Percentiles rank a stretch among this genome's conserved stretches.
Conservation (phyloP, 2,797 vertebrate genomes). For the Danio aesculapii region DNA sequence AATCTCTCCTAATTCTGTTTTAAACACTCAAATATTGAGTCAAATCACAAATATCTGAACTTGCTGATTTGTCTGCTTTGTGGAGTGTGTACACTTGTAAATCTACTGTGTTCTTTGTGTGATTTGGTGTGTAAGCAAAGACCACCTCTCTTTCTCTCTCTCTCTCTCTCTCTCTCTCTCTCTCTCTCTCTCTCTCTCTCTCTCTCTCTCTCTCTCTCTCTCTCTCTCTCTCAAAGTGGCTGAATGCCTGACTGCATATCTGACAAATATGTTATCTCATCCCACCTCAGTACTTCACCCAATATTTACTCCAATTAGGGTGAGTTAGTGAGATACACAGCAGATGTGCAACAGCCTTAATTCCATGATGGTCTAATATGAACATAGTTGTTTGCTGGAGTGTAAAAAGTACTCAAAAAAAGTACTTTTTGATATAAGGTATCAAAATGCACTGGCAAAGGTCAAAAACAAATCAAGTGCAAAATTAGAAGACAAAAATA, state of each 20-base stretch:
- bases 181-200: constrained; percentile 4
- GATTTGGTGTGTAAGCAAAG: constrained; percentile 54
- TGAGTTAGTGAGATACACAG: constrained; percentile 83
- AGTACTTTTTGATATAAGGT: too few species aligned
- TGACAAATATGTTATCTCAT: constrained; percentile 84
- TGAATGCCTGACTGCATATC: constrained; percentile 82
- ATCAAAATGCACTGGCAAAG: too few species aligned
- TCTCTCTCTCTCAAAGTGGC: constrained; percentile 56
- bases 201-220: constrained; percentile 29
- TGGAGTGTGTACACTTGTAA: constrained; percentile 17
- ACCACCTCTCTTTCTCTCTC: constrained; percentile 61
- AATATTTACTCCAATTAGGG: constrained; percentile 95
- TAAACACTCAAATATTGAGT: not conserved
- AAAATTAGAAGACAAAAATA: too few species aligned
- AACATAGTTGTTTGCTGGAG: too few species aligned
- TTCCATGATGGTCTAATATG: constrained; percentile 16
- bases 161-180: too few species aligned
- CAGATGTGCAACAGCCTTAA: constrained; percentile 31
- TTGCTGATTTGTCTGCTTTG: constrained; percentile 24
- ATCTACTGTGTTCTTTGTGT: constrained; percentile 26
- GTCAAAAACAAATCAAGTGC: too few species aligned
- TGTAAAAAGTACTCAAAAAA: too few species aligned
- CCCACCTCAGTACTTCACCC: constrained; percentile 84
- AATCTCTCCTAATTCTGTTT: not conserved
- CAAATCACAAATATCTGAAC: not conserved